phyloP scores from a whole-genome alignment of 2,888 invertebrate species.

The Lithophane ornitopus region DNA sequence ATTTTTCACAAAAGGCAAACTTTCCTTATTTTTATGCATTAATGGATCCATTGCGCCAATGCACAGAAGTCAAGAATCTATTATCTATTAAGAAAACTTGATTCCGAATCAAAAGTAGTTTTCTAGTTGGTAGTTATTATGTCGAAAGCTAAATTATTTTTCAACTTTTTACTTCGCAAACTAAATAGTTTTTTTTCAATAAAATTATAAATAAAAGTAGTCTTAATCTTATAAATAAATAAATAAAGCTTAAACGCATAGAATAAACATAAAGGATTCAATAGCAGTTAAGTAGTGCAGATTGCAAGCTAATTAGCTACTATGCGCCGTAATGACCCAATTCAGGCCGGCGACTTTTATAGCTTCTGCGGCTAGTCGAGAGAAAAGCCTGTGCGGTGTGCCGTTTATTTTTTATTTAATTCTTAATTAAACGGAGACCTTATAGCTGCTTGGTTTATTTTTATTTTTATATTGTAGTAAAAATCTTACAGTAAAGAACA shows the following conservation, averaged over 20 bases:
- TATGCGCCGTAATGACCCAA: constrained; percentile 59
- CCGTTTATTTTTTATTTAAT: constrained; percentile 50
- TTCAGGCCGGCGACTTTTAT: constrained; percentile 61
- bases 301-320: constrained; percentile 62
- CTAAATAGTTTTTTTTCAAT: background rate
- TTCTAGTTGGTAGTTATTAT: too few relatives aligned
- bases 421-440: constrained; percentile 56
- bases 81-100: background rate
- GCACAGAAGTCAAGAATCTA: background rate
- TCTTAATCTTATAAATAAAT: background rate
- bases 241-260: constrained; percentile 9
- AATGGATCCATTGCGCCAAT: background rate
- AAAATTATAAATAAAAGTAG: background rate
- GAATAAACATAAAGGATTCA: constrained; percentile 33
- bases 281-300: constrained; percentile 55
- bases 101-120: background rate
- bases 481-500: background rate
- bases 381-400: constrained; percentile 24
- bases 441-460: constrained; percentile 20
- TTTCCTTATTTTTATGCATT: background rate
- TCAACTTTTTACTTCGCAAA: background rate
- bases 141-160: background rate
- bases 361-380: constrained; percentile 55
- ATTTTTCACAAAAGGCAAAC: constrained; percentile 11
- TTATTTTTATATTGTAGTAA: constrained; percentile 34